Evolutionary conservation across 2,888 invertebrate genomes (phyloP), one percentile per base, ranked within the genome.

Genomic region (Steinernema carpocapsae): DNA sequence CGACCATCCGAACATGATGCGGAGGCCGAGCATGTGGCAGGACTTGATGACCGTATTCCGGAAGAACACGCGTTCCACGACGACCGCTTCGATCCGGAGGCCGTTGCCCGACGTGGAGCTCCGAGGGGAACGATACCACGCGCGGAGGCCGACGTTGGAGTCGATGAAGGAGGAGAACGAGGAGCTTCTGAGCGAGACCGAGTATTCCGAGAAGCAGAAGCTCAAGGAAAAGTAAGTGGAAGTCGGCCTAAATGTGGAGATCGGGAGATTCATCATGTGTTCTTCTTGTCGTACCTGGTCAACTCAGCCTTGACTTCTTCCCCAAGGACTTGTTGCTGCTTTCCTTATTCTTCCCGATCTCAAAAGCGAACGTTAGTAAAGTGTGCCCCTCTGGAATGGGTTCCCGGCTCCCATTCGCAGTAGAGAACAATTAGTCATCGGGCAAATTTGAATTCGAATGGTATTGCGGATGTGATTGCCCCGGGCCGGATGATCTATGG

Each of bases 31-130:
- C 10, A 84, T 86, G 14, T 86, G 86, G 77, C 80, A 83, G 46
- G 86, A 86, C 73, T 75, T 86, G 22, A 74, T 85, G 24, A 86
- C 86, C 2, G 83, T 86, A 26, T 85, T 86, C 76, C 83, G 85
- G 1, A 84, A 83, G 51, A 84, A 84, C 32, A 84, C 86, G 17
- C 74, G 73, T 29, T 43, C 75, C 52, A 72, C 51, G 14, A 10
- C 48, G 17, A 32, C 32, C 64, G 24, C 64, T 29, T 32, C 64
- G 17, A 17, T 12, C 17, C 64, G 56, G 14, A 17, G 48, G 48
- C 17, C 22, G 52, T 3, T 12, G 17, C 64, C 64, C 17, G 64
- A 64, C 10, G 64, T 64, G 32, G 64, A 32, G 64, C 24, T 17
- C 12, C 64, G 32, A 2, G 32, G 32, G 14, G n/a, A 10, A 17